Percentiles rank a stretch among this genome's conserved stretches.
Evolutionary conservation across 2,888 invertebrate species (phyloP).

Genomic region (Acanthacorydalis orientalis): DNA sequence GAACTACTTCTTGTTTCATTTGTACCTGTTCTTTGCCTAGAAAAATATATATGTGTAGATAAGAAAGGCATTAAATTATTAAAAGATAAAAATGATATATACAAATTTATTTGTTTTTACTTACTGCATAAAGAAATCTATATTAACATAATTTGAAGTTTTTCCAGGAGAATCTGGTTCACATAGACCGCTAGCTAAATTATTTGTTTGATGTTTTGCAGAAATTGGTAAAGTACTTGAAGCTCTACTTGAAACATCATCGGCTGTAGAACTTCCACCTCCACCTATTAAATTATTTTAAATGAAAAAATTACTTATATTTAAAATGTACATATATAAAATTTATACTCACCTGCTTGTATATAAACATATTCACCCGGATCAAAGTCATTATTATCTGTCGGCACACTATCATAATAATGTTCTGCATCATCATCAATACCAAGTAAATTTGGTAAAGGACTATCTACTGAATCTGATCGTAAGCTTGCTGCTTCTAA

Average conservation of each 20-base stretch:
- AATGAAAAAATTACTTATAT: no score
- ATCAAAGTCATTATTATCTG: slow-evolving; percentile 36
- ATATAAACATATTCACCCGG: slow-evolving; percentile 60
- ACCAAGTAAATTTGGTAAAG: slow-evolving; percentile 1
- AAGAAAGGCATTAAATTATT: no score
- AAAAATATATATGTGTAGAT: not conserved
- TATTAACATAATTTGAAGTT: slow-evolving; percentile 80
- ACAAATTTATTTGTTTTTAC: no score
- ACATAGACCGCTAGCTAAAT: slow-evolving; percentile 26
- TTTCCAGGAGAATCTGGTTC: slow-evolving; percentile 64
- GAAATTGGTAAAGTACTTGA: slow-evolving; percentile 41
- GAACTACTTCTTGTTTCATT: slow-evolving; percentile 30
- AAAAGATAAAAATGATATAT: no score
- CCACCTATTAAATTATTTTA: slow-evolving; percentile 2
- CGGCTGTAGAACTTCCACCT: slow-evolving; percentile 46
- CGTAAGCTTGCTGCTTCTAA: not conserved
- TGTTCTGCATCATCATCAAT: slow-evolving; percentile 38
- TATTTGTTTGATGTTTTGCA: slow-evolving; percentile 25
- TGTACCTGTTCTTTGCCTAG: slow-evolving; percentile 12
- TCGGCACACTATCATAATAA: slow-evolving; percentile 55
- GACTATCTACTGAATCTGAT: not conserved
- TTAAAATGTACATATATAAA: no score
- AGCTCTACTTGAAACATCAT: slow-evolving; percentile 41
- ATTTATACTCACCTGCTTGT: slow-evolving; percentile 44
- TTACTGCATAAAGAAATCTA: slow-evolving; percentile 79